Percentiles rank a stretch among this genome's conserved stretches.
phyloP scores from a whole-genome alignment of 2,797 vertebrate species.

The Lateolabrax maculatus region DNA sequence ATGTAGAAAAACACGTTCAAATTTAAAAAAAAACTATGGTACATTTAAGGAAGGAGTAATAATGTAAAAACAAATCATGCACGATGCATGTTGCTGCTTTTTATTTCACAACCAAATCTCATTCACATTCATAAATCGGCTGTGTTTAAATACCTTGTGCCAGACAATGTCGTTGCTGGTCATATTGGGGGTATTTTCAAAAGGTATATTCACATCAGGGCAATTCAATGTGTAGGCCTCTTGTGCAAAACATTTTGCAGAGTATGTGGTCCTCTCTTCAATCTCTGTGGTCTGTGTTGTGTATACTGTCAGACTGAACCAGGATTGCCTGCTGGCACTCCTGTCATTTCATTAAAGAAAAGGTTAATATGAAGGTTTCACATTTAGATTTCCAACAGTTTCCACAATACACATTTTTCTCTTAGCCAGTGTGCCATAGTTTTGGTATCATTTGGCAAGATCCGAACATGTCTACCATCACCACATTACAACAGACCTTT shows the following conservation, averaged over 20 bases:
- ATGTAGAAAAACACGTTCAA: not conserved
- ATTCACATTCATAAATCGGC: not conserved
- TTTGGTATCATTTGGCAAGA: not conserved
- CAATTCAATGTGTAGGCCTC: constrained; percentile 37
- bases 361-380: constrained; percentile 2
- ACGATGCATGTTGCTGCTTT: not conserved
- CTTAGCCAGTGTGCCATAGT: not conserved
- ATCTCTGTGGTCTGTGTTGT: constrained; percentile 13
- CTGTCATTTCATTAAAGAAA: constrained; percentile 36
- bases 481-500: not conserved
- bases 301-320: constrained; percentile 58
- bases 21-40: not conserved
- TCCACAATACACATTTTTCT: not conserved
- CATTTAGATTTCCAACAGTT: not conserved
- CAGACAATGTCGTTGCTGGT: constrained; percentile 30
- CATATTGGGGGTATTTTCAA: not conserved
- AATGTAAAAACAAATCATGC: not conserved
- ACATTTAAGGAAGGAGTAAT: no score
- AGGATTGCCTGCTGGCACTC: constrained; percentile 5
- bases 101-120: not conserved
- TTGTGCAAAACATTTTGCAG: not conserved
- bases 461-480: not conserved
- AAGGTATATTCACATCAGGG: constrained; percentile 20
- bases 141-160: constrained; percentile 66
- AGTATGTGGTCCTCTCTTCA: not conserved